Conservation (phyloP, 1,140 invertebrate species). For the Musca domestica region DNA sequence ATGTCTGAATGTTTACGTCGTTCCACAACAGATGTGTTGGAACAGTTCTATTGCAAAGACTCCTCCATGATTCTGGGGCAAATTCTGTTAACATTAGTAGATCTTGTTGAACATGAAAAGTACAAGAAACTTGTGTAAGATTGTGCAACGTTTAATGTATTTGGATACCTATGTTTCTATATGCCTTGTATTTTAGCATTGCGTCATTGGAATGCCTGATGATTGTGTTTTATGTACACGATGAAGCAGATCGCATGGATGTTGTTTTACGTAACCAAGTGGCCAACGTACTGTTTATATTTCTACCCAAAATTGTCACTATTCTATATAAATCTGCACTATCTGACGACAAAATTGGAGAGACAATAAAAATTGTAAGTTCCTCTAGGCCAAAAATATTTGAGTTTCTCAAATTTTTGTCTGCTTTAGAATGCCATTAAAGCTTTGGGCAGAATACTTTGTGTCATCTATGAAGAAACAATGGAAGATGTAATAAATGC, state of each 20-base stretch:
- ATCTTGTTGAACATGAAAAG: slow-evolving; percentile 40
- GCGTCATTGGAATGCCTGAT: slow-evolving; percentile 38
- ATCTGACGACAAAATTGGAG: slow-evolving; percentile 44
- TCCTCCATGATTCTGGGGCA: slow-evolving; percentile 37
- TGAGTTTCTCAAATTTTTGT: neutral
- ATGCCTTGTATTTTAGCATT: neutral
- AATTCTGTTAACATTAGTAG: slow-evolving; percentile 39
- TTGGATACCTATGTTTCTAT: neutral
- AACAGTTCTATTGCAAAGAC: slow-evolving; percentile 39
- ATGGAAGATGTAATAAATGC: slow-evolving; percentile 35
- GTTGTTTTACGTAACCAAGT: slow-evolving; percentile 48
- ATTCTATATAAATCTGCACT: slow-evolving; percentile 37
- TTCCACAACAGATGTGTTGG: slow-evolving; percentile 41
- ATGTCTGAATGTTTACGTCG: slow-evolving; percentile 35
- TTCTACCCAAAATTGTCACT: slow-evolving; percentile 45
- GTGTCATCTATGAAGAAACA: slow-evolving; percentile 48
- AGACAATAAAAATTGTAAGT: slow-evolving; percentile 43
- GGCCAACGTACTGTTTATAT: slow-evolving; percentile 44
- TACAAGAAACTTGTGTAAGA: slow-evolving; percentile 41
- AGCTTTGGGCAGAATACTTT: slow-evolving; percentile 42
- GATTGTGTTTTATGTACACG: slow-evolving; percentile 45
- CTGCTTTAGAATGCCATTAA: slow-evolving; percentile 39
- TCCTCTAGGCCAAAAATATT: neutral
- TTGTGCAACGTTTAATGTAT: neutral
- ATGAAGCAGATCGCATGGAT: slow-evolving; percentile 42